Evolutionary conservation across 2,888 invertebrate species (phyloP).

Genomic region (Ecliptopera silaceata): DNA sequence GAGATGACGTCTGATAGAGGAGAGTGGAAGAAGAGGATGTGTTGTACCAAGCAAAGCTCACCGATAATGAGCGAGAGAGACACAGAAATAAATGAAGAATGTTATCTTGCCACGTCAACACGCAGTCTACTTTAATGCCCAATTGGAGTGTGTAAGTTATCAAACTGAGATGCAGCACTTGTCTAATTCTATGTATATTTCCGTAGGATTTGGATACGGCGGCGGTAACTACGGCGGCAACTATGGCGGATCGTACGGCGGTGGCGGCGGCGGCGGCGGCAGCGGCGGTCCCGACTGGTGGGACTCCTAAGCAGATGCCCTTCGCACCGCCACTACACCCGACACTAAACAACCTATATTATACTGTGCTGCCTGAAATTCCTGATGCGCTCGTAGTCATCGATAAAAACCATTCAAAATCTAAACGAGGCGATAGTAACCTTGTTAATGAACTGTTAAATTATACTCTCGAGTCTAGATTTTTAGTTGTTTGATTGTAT

Average conservation of each 20-base stretch:
- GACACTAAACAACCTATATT: conserved; percentile 18
- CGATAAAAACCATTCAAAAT: conserved; percentile 18
- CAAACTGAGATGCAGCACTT: too few relatives aligned
- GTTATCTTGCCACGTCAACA: too few relatives aligned
- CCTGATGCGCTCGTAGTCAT: conserved; percentile 27
- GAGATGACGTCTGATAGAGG: too few relatives aligned
- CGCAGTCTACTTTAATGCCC: too few relatives aligned
- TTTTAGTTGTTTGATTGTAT: neutral
- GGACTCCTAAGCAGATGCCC: conserved; percentile 66
- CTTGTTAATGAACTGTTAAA: conserved; percentile 14
- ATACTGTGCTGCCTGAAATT: conserved; percentile 17
- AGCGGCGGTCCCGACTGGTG: conserved; percentile 78
- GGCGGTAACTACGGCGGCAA: conserved; percentile 60
- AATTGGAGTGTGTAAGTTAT: too few relatives aligned
- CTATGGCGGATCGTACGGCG: conserved; percentile 76
- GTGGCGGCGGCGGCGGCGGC: conserved; percentile 73
- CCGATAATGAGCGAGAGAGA: too few relatives aligned
- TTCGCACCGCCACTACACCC: conserved; percentile 33
- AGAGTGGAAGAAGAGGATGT: too few relatives aligned
- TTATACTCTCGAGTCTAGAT: conserved; percentile 5
- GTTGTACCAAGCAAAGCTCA: too few relatives aligned
- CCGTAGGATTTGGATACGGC: conserved; percentile 67
- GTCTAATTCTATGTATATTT: neutral
- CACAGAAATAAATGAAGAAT: too few relatives aligned
- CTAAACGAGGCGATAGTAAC: neutral